Base-by-base conservation (phyloP, 1,140 invertebrate species). In the Dolichoris vasculosae region DNA sequence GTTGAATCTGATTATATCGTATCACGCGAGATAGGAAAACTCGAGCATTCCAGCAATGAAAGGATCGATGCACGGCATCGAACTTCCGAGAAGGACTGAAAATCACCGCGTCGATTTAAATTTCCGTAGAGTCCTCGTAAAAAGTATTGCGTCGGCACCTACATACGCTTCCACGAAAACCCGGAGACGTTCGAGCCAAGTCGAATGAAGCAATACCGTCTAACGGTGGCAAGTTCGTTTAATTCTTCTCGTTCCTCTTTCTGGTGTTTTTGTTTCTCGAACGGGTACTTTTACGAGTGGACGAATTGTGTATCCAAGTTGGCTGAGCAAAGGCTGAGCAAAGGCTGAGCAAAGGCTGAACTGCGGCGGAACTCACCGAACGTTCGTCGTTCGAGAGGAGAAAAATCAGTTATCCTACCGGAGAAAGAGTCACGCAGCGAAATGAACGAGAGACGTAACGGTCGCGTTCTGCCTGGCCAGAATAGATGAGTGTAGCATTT, bases 401-500 rank as follows among this genome's bases (percentile, higher is more conserved):
- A 76, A 83, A 71, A 75, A 64, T 35, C 48, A 20, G 48, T 75
- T 59, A 43, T 63, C 51, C 82, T 32, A 23, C 17, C 51, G 20
- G n/a, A 43, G 82, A 30, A 30, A 55, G 64, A 69, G 79, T n/a
- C 35, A 80, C 3, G 20, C 48, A 51, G 23, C 4, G 30, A 2
- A 55, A 63, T 15, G 15, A 48, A 59, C 32, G 40, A 46, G n/a
- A 55, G 38, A 89, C 88, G 88, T 92, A 93, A 92, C 92, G 91
- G 92, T 90, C 89, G 46, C 48, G 90, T 92, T 93, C 89, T 92
- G 92, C 91, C 91, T 91, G 88, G 92, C 88, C 91, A 91, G 89
- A 88, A 89, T 89, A 89, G 89, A 91, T 90, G 92, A 92, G 89
- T 92, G 91, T 85, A 90, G 89, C 90, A 90, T 92, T 93, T 92